These are phyloP conservation scores for Chironomus striatipennis DNA, from an alignment of 1,140 invertebrate genomes.

Conservation along the genomic window DNA sequence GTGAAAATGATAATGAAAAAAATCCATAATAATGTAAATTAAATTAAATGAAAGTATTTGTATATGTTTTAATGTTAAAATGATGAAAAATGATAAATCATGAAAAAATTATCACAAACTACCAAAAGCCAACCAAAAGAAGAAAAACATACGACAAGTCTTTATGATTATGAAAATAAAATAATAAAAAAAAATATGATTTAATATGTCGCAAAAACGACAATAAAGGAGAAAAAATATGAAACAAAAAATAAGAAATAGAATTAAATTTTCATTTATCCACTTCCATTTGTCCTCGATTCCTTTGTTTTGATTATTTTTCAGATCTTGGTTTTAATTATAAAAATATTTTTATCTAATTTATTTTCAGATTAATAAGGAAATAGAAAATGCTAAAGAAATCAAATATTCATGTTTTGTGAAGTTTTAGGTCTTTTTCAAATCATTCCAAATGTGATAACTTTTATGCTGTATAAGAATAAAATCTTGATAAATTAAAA, in stretches of 20 bases:
- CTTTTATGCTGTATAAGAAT: too few relatives aligned
- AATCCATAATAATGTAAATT: slow-evolving; percentile 19
- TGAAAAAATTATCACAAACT: neutral
- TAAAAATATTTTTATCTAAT: neutral
- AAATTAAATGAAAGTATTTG: slow-evolving; percentile 21
- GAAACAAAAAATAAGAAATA: slow-evolving; percentile 20
- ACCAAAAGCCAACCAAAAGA: slow-evolving; percentile 19
- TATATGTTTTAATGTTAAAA: slow-evolving; percentile 23
- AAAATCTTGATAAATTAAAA: too few relatives aligned
- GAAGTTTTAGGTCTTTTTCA: too few relatives aligned
- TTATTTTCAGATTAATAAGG: too few relatives aligned
- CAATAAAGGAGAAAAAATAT: slow-evolving; percentile 18
- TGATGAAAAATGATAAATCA: neutral
- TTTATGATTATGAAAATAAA: slow-evolving; percentile 20
- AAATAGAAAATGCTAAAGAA: too few relatives aligned
- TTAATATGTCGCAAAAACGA: slow-evolving; percentile 23
- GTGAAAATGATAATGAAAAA: neutral
- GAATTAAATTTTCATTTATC: neutral
- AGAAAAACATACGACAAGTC: slow-evolving; percentile 17
- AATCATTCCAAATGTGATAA: too few relatives aligned
- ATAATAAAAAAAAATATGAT: neutral
- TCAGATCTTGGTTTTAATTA: neutral
- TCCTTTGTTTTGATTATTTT: neutral
- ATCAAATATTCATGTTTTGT: too few relatives aligned
- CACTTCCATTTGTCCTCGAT: neutral